Percentiles rank a stretch among this genome's conserved stretches.
Evolutionary conservation across 2,113 vertebrate genomes (phyloP).

Genomic region (Argyrosomus japonicus): DNA sequence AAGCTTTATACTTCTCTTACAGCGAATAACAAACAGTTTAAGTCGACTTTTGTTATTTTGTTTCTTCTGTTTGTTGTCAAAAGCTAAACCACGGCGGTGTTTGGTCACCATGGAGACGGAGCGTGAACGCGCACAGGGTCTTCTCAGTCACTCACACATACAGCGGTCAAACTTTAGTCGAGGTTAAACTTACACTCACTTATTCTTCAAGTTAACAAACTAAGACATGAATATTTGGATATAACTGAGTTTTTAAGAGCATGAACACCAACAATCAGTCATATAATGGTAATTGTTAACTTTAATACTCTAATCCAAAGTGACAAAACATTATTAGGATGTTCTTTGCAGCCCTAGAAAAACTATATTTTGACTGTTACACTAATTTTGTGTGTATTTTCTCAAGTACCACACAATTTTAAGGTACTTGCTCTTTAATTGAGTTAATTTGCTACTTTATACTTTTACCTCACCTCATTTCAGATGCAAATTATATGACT

Average conservation of each 20-base stretch:
- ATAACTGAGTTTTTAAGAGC: neutral
- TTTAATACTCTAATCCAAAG: neutral
- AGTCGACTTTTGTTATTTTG: neutral
- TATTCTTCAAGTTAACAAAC: neutral
- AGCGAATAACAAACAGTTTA: neutral
- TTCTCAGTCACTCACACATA: neutral
- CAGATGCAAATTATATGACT: neutral
- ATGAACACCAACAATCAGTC: neutral
- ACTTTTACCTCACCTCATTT: neutral
- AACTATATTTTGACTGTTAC: neutral
- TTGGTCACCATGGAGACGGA: slow-evolving; percentile 77
- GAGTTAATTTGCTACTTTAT: neutral
- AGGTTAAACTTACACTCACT: no score
- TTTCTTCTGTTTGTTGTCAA: slow-evolving; percentile 65
- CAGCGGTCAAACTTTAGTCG: no score
- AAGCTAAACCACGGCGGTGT: slow-evolving; percentile 26
- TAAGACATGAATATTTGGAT: neutral
- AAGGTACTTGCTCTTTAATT: neutral
- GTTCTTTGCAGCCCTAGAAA: neutral
- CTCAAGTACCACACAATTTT: neutral
- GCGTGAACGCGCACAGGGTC: slow-evolving; percentile 71
- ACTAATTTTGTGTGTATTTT: neutral
- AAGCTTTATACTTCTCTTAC: neutral
- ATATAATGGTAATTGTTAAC: no score
- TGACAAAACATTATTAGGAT: neutral